These are phyloP conservation scores for Drosophila meridionalis DNA, from an alignment of 2,888 invertebrate species.

Conservation along the genomic window DNA sequence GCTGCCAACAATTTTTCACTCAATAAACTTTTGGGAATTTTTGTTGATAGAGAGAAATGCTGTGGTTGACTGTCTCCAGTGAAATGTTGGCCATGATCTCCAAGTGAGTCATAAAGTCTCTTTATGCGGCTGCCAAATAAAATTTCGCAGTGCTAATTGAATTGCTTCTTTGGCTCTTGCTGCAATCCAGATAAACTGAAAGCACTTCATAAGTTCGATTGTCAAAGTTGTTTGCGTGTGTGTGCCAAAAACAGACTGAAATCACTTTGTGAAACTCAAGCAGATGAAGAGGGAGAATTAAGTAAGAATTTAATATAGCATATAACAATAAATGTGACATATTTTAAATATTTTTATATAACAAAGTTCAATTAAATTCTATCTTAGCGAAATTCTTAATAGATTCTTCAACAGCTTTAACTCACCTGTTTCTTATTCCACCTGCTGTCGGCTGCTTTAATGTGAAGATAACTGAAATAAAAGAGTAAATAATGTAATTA, in stretches of 20 bases:
- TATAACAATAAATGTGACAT: too few relatives aligned
- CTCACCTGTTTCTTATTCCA: conserved; percentile 24
- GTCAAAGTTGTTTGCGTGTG: background rate
- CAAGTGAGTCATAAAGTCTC: conserved; percentile 57
- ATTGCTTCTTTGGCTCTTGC: conserved; percentile 37
- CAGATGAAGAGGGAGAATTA: background rate
- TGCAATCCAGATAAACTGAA: conserved; percentile 2
- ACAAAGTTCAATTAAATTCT: background rate
- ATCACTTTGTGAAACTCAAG: background rate
- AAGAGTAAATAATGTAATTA: conserved; percentile 52
- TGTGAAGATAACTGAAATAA: conserved; percentile 55
- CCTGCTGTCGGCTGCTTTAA: conserved; percentile 10
- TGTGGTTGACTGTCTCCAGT: background rate
- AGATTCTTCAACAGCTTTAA: background rate
- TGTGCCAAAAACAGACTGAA: background rate
- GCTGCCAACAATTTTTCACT: conserved; percentile 60
- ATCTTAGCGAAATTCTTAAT: background rate
- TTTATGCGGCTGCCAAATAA: conserved; percentile 50
- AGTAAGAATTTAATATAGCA: background rate
- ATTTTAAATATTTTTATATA: background rate
- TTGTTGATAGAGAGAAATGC: conserved; percentile 32
- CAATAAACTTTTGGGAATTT: conserved; percentile 56
- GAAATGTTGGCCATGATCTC: conserved; percentile 13
- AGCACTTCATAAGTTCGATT: conserved; percentile 13
- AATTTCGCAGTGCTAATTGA: conserved; percentile 59